Conservation (phyloP, 2,888 invertebrate species). For the Archips xylosteana region DNA sequence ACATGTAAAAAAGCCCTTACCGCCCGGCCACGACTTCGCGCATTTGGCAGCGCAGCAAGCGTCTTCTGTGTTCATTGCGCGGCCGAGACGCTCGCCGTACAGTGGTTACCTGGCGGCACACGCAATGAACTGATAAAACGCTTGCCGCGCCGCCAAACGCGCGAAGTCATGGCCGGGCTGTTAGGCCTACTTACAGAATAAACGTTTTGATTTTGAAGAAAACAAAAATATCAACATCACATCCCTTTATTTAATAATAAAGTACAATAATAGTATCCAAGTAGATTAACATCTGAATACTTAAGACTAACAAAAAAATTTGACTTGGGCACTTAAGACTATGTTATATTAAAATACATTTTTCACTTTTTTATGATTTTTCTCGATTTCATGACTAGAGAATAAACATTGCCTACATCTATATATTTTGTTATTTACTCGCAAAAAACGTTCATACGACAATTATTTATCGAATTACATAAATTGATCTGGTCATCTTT, state of each 20-base stretch:
- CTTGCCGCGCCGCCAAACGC: too few relatives aligned
- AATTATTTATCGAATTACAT: background rate
- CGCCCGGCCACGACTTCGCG: too few relatives aligned
- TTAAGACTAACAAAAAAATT: conserved; percentile 26
- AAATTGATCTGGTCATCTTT: background rate
- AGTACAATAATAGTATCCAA: conserved; percentile 24
- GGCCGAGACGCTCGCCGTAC: too few relatives aligned
- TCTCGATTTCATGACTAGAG: conserved; percentile 27
- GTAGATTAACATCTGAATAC: conserved; percentile 3
- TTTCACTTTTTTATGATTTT: conserved; percentile 17
- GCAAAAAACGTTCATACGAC: background rate
- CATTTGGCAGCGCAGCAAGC: too few relatives aligned
- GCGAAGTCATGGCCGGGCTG: too few relatives aligned
- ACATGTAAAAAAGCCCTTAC: too few relatives aligned
- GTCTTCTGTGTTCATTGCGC: too few relatives aligned
- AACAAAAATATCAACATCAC: conserved; percentile 27
- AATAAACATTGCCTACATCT: conserved; percentile 16
- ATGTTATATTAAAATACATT: conserved; percentile 25
- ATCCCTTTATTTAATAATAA: conserved; percentile 34
- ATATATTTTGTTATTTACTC: conserved; percentile 14
- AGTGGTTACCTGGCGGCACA: too few relatives aligned
- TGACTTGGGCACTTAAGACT: conserved; percentile 21
- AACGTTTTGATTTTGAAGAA: background rate
- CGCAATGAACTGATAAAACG: too few relatives aligned
- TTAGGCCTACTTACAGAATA: too few relatives aligned